Conservation (phyloP, 2,888 invertebrate genomes). For the Falcaria lacertinaria region DNA sequence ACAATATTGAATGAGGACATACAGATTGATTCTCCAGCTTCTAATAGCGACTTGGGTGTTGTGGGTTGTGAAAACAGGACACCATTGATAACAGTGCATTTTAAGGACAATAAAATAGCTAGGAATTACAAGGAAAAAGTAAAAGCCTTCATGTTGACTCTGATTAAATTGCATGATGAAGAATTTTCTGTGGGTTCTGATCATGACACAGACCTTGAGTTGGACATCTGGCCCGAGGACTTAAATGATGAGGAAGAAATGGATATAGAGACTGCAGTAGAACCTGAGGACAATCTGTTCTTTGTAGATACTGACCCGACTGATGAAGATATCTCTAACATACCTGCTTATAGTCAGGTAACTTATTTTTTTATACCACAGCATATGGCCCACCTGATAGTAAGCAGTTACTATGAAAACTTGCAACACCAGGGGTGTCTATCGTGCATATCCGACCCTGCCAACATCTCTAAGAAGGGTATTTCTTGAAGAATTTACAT, state of each 20-base stretch:
- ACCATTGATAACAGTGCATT: slow-evolving; percentile 65
- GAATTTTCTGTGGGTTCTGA: slow-evolving; percentile 35
- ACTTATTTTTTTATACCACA: too few species aligned
- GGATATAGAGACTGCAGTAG: slow-evolving; percentile 17
- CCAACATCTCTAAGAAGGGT: too few species aligned
- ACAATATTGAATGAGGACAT: slow-evolving; percentile 57
- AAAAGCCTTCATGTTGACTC: slow-evolving; percentile 64
- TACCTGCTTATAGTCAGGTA: slow-evolving; percentile 64
- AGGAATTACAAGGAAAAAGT: slow-evolving; percentile 66
- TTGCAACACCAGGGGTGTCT: too few species aligned
- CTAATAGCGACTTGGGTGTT: slow-evolving; percentile 50
- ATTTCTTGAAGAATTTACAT: too few species aligned
- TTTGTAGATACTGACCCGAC: slow-evolving; percentile 66
- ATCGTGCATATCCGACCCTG: too few species aligned
- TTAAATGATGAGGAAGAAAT: slow-evolving; percentile 27
- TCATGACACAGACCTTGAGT: slow-evolving; percentile 57
- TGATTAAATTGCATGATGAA: slow-evolving; percentile 53
- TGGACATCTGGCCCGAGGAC: slow-evolving; percentile 66
- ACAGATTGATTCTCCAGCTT: slow-evolving; percentile 54
- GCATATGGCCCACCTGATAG: too few species aligned
- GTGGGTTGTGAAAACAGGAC: slow-evolving; percentile 63
- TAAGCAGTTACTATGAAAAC: too few species aligned
- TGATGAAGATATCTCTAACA: slow-evolving; percentile 28
- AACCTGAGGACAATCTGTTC: slow-evolving; percentile 48
- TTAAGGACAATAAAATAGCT: slow-evolving; percentile 63